Evolutionary conservation across 2,113 vertebrate genomes (phyloP).

Genomic region (Nothobranchius kuhntae): DNA sequence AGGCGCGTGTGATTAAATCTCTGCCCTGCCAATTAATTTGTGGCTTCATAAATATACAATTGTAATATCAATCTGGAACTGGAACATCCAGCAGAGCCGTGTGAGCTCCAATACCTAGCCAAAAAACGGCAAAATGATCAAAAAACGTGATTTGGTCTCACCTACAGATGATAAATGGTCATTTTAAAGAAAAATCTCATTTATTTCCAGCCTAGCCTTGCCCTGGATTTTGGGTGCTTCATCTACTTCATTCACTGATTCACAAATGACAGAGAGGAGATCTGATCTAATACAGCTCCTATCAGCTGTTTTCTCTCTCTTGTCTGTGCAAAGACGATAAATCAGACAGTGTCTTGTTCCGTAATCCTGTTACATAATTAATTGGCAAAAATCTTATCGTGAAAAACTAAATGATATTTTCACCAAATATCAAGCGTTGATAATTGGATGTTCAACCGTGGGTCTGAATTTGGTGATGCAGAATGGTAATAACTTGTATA

Average conservation of each 20-base stretch:
- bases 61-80: constrained; percentile 67
- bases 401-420: not conserved
- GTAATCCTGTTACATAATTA: constrained; percentile 4
- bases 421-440: not conserved
- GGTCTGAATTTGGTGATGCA: too few species aligned
- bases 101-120: constrained; percentile 42
- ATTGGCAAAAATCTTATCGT: not conserved
- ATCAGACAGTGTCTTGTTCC: not conserved
- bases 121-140: constrained; percentile 44
- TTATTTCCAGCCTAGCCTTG: not conserved
- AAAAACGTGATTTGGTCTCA: not conserved
- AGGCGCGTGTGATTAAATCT: constrained; percentile 74
- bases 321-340: not conserved
- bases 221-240: not conserved
- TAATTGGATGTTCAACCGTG: too few species aligned
- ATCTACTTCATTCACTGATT: not conserved
- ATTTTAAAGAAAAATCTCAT: too few species aligned
- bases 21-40: constrained; percentile 76
- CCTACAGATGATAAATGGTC: too few species aligned
- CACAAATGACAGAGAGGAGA: not conserved
- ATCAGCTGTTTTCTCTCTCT: too few species aligned
- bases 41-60: constrained; percentile 77
- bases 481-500: too few species aligned
- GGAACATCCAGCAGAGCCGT: constrained; percentile 55
- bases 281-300: not conserved